Evolutionary conservation across 2,888 invertebrate genomes (phyloP).

Genomic region (Nyleta sp.): DNA sequence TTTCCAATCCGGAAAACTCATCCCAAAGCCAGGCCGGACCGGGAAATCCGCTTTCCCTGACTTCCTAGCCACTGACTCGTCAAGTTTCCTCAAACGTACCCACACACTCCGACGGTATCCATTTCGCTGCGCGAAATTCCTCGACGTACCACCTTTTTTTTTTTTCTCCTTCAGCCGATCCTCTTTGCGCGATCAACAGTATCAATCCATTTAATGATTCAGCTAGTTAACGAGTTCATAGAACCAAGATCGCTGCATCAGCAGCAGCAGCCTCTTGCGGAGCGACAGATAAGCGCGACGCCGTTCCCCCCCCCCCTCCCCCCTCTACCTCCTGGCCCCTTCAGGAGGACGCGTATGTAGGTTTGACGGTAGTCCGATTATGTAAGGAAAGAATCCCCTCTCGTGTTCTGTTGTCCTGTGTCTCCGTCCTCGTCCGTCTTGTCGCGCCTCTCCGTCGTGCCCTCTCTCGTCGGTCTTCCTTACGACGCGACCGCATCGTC

Average conservation of each 20-base stretch:
- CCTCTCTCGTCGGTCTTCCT: conserved; percentile 55
- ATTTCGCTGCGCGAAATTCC: conserved; percentile 21
- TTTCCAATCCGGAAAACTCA: too few species aligned
- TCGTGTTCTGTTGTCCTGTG: conserved; percentile 63
- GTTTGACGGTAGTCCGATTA: conserved; percentile 64
- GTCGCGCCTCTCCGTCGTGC: conserved; percentile 31
- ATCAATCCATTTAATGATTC: conserved; percentile 63
- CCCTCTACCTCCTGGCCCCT: background rate
- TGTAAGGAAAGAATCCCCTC: conserved; percentile 66
- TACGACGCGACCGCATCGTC: conserved; percentile 63
- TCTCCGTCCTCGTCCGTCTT: conserved; percentile 42
- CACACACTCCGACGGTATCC: too few species aligned
- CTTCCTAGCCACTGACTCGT: too few species aligned
- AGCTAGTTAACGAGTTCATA: conserved; percentile 66
- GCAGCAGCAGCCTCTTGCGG: conserved; percentile 43
- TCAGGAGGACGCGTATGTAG: conserved; percentile 55
- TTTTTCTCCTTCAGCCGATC: background rate
- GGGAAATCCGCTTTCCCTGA: too few species aligned
- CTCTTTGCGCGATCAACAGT: conserved; percentile 43
- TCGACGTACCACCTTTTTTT: conserved; percentile 3
- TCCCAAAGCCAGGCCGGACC: too few species aligned
- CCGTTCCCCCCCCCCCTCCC: conserved; percentile 15
- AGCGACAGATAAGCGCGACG: conserved; percentile 55
- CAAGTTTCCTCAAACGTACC: too few species aligned
- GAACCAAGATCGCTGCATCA: conserved; percentile 64